A percentile compares a stretch with the other conserved stretches of the same genome.
Evolutionary conservation across 2,888 invertebrate species (phyloP).

Genomic region (Philereme transversata): DNA sequence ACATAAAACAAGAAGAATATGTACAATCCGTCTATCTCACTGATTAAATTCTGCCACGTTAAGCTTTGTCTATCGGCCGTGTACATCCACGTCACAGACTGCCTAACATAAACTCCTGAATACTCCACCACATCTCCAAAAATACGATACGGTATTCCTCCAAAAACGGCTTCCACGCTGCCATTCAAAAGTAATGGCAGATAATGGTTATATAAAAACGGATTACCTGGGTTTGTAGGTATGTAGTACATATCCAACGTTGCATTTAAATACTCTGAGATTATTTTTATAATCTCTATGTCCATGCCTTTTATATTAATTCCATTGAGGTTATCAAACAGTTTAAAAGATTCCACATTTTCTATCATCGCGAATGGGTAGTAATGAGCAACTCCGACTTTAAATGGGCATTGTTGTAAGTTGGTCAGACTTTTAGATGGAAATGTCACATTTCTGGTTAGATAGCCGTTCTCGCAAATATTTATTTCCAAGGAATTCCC

Average conservation of each 20-base stretch:
- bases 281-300: conserved; percentile 61
- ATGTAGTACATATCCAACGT: conserved; percentile 55
- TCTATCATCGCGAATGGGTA: conserved; percentile 57
- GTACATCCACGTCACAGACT: conserved; percentile 63
- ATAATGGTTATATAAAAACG: conserved; percentile 43
- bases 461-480: conserved; percentile 46
- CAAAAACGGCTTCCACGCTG: conserved; percentile 62
- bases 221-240: conserved; percentile 48
- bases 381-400: conserved; percentile 55
- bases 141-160: conserved; percentile 59
- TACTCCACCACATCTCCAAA: conserved; percentile 64
- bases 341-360: conserved; percentile 44
- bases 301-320: conserved; percentile 53
- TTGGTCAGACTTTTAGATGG: conserved; percentile 51
- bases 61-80: conserved; percentile 51
- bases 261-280: conserved; percentile 59
- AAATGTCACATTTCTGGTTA: conserved; percentile 44
- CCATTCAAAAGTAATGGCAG: conserved; percentile 58
- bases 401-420: conserved; percentile 61
- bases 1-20: conserved; percentile 63
- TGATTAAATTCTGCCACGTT: conserved; percentile 59
- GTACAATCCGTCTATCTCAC: conserved; percentile 56
- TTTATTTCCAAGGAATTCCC: conserved; percentile 43
- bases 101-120: conserved; percentile 62
- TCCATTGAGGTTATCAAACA: conserved; percentile 48